Percentiles rank a stretch among this genome's conserved stretches.
phyloP scores from a whole-genome alignment of 2,113 vertebrate species.

The Neodontobutis hainanensis region DNA sequence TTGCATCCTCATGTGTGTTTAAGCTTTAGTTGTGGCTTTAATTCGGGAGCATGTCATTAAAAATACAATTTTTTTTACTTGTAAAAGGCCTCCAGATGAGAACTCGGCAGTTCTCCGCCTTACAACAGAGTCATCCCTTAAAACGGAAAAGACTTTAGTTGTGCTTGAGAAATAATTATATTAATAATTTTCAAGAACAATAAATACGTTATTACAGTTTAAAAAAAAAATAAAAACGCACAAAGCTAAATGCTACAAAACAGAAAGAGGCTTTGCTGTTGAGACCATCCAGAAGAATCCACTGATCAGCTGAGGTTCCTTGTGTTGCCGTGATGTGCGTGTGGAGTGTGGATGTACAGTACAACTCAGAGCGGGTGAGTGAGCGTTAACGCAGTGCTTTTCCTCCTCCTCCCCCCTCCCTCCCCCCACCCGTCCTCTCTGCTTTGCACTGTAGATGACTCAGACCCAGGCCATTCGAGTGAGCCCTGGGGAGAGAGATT shows the following conservation, averaged over 20 bases:
- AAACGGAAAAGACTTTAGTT: too few relatives aligned
- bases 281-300: conserved; percentile 19
- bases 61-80: too few relatives aligned
- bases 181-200: too few relatives aligned
- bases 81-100: too few relatives aligned
- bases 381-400: conserved; percentile 79
- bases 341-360: conserved; percentile 52
- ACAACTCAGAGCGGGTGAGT: conserved; percentile 56
- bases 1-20: too few relatives aligned
- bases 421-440: conserved; percentile 78
- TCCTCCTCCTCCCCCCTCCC: conserved; percentile 63
- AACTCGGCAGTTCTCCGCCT: too few relatives aligned
- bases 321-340: conserved; percentile 62
- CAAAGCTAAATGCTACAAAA: conserved; percentile 31
- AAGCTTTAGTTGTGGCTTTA: too few relatives aligned
- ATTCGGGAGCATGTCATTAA: too few relatives aligned
- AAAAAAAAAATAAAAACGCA: too few relatives aligned
- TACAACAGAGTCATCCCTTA: too few relatives aligned
- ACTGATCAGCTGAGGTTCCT: conserved; percentile 29
- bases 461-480: conserved; percentile 87
- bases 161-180: too few relatives aligned
- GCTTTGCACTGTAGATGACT: conserved; percentile 90
- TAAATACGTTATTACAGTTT: too few relatives aligned
- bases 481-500: conserved; percentile 87
- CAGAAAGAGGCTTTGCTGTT: conserved; percentile 21